Percentiles rank a stretch among this genome's conserved stretches.
phyloP scores from a whole-genome alignment of 2,888 invertebrate genomes.

The Meloe dianella region DNA sequence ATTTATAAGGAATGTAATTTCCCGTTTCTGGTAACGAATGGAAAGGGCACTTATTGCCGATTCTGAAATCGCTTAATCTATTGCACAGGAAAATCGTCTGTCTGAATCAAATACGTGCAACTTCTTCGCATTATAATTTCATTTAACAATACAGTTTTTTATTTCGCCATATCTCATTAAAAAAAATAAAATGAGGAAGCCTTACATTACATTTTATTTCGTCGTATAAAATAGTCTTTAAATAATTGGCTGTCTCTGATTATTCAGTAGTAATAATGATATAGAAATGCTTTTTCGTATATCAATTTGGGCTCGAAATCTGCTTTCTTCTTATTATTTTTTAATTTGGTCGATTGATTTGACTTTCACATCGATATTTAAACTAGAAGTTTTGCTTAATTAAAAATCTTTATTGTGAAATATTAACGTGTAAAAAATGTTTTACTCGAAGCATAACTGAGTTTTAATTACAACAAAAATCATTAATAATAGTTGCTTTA shows the following conservation, averaged over 20 bases:
- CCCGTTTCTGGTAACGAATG: background rate
- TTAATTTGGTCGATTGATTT: too few species aligned
- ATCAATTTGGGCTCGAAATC: slow-evolving; percentile 13
- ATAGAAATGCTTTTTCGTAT: slow-evolving; percentile 11
- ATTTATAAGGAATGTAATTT: background rate
- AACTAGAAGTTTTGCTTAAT: slow-evolving; percentile 11
- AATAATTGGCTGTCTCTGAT: slow-evolving; percentile 17
- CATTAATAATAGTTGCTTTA: too few species aligned
- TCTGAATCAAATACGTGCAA: background rate
- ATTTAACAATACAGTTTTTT: slow-evolving; percentile 1
- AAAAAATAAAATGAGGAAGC: background rate
- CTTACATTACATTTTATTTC: slow-evolving; percentile 21
- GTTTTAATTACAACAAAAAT: background rate
- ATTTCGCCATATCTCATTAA: slow-evolving; percentile 27
- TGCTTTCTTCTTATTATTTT: slow-evolving; percentile 15
- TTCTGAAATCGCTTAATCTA: background rate
- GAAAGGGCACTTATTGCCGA: background rate
- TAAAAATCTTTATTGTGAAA: background rate
- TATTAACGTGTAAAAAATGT: background rate
- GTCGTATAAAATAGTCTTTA: slow-evolving; percentile 11
- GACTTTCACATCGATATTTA: background rate
- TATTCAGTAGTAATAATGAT: slow-evolving; percentile 25
- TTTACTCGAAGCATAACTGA: background rate
- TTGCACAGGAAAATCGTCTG: background rate
- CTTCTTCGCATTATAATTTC: slow-evolving; percentile 16